A percentile compares a stretch with the other conserved stretches of the same genome.
phyloP scores from a whole-genome alignment of 2,113 vertebrate genomes.

The Zosterops borbonicus region DNA sequence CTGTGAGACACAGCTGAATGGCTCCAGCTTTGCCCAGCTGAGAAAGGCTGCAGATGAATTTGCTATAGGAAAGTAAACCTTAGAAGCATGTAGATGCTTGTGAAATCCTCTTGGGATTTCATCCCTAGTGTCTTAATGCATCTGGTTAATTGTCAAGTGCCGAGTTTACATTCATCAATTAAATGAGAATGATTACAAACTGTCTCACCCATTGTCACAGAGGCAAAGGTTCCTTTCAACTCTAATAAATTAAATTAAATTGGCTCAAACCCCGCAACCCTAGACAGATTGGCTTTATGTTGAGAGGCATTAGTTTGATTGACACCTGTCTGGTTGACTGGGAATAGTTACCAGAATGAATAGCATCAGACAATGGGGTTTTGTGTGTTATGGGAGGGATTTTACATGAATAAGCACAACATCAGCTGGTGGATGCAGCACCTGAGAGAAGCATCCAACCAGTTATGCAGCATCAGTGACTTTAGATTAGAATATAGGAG shows the following conservation, averaged over 20 bases:
- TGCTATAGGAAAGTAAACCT: neutral
- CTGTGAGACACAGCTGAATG: neutral
- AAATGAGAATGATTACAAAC: conserved; percentile 58
- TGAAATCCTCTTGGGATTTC: conserved; percentile 15
- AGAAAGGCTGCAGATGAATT: neutral
- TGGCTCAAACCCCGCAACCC: conserved; percentile 44
- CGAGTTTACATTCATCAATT: conserved; percentile 56
- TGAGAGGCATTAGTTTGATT: conserved; percentile 50
- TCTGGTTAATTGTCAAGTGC: conserved; percentile 60
- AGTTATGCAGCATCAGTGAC: neutral
- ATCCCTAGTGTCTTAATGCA: neutral
- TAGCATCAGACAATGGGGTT: neutral
- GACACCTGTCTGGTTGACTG: conserved; percentile 25
- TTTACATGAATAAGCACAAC: neutral
- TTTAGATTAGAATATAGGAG: neutral
- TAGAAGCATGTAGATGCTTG: neutral
- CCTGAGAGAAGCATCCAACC: neutral
- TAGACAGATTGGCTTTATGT: conserved; percentile 38
- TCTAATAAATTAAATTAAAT: conserved; percentile 67
- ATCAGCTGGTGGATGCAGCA: neutral
- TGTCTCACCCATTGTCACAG: conserved; percentile 48
- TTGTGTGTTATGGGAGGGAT: neutral
- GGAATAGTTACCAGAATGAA: neutral
- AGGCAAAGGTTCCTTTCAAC: conserved; percentile 57
- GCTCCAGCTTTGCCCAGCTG: neutral